Conservation (phyloP, 1,140 invertebrate species). For the Bombus soroeensis region DNA sequence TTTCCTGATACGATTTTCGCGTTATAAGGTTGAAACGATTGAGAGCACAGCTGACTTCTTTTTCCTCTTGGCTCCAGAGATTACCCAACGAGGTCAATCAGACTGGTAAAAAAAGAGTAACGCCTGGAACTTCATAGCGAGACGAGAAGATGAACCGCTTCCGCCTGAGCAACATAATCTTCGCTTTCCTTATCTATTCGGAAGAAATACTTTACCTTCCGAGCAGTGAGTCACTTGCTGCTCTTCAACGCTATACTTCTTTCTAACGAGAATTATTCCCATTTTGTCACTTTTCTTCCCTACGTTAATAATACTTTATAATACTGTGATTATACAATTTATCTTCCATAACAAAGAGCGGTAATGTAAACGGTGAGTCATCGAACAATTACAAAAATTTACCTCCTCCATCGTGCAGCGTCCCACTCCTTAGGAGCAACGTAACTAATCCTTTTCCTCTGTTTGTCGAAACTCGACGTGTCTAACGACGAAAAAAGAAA, state of each 20-base stretch:
- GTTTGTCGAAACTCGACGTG: not conserved
- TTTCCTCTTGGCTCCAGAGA: not conserved
- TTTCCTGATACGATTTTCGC: slow-evolving; percentile 9
- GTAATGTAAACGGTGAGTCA: slow-evolving; percentile 1
- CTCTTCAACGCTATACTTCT: no score
- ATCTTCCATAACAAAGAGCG: slow-evolving; percentile 3
- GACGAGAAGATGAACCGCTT: not conserved
- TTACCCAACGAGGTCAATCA: slow-evolving; percentile 3
- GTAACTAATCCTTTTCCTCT: not conserved
- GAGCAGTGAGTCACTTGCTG: not conserved
- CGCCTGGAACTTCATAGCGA: not conserved
- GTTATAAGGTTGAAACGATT: not conserved
- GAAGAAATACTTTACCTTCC: not conserved
- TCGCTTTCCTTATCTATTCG: slow-evolving; percentile 7
- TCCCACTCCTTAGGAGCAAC: no score
- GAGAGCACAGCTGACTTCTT: not conserved
- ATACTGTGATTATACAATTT: not conserved
- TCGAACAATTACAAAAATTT: not conserved
- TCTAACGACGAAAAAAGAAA: not conserved
- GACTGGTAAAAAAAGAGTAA: not conserved
- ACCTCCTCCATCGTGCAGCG: not conserved
- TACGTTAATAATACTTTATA: not conserved
- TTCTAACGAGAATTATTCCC: not conserved
- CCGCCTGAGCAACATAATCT: not conserved
- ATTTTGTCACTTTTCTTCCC: not conserved